Percentiles rank a stretch among this genome's conserved stretches.
Evolutionary conservation across 2,113 vertebrate genomes (phyloP).

Genomic region (Petroica traversi): DNA sequence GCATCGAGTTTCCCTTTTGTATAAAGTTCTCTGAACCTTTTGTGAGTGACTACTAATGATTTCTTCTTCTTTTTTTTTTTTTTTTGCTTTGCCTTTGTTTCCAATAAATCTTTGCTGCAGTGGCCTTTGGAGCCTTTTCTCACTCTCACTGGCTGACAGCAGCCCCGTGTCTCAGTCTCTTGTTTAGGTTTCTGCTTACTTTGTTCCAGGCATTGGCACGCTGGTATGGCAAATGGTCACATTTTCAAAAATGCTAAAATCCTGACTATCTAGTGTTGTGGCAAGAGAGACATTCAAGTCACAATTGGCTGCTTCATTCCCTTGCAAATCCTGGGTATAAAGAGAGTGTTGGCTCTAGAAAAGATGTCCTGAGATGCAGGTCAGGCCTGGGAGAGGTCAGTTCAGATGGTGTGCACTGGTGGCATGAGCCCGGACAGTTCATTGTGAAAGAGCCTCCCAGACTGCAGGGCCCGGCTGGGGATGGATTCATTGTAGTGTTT

Average conservation of each 20-base stretch:
- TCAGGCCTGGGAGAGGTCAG: background rate
- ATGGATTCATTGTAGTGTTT: background rate
- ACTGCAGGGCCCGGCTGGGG: background rate
- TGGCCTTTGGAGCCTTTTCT: background rate
- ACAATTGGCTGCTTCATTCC: background rate
- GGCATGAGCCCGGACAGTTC: fast-evolving
- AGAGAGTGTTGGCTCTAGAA: background rate
- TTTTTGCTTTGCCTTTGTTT: background rate
- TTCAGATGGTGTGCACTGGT: fast-evolving
- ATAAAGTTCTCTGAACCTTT: background rate
- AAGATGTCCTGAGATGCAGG: background rate
- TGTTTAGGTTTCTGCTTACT: background rate
- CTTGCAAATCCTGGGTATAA: background rate
- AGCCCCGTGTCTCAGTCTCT: background rate
- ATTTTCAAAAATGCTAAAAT: background rate
- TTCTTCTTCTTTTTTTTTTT: background rate
- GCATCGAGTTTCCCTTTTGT: background rate
- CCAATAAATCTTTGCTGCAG: background rate
- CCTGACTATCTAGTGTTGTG: background rate
- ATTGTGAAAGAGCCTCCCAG: background rate
- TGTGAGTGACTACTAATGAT: background rate
- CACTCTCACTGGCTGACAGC: background rate
- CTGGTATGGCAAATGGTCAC: background rate
- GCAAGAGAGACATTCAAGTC: background rate
- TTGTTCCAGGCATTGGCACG: background rate